These are phyloP conservation scores for Euplagia quadripunctaria DNA, from an alignment of 2,888 invertebrate genomes.

Conservation along the genomic window DNA sequence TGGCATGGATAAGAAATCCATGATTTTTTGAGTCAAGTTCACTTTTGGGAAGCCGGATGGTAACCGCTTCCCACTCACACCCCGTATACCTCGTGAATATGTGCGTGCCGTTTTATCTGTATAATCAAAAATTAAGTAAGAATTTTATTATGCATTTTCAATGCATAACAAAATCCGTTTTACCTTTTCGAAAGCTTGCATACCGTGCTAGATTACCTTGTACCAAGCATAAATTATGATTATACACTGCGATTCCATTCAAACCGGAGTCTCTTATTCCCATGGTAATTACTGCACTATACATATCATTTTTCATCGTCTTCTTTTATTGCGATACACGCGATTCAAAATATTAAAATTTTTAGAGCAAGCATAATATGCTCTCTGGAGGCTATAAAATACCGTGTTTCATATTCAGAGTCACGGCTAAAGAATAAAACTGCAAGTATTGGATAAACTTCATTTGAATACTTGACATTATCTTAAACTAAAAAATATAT, in stretches of 20 bases:
- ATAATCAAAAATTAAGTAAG: background rate
- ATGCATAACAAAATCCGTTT: background rate
- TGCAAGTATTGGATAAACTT: conserved; percentile 25
- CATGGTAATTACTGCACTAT: conserved; percentile 23
- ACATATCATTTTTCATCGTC: background rate
- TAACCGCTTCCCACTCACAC: too few species aligned
- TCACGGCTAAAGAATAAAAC: conserved; percentile 39
- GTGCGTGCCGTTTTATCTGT: background rate
- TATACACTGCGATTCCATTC: conserved; percentile 8
- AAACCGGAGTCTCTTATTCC: conserved; percentile 13
- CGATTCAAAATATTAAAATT: conserved; percentile 42
- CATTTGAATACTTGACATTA: conserved; percentile 39
- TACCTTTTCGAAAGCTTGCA: background rate
- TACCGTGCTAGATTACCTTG: background rate
- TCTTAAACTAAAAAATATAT: background rate
- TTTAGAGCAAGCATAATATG: conserved; percentile 37
- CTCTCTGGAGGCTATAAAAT: conserved; percentile 47
- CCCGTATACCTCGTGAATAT: background rate
- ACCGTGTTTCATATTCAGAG: conserved; percentile 37
- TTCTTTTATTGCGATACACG: conserved; percentile 38
- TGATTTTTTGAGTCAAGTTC: too few species aligned
- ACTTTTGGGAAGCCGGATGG: too few species aligned
- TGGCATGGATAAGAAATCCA: too few species aligned
- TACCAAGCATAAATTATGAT: conserved; percentile 17
- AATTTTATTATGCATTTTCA: background rate